phyloP scores from a whole-genome alignment of 2,113 vertebrate species.

The Butorides virescens region DNA sequence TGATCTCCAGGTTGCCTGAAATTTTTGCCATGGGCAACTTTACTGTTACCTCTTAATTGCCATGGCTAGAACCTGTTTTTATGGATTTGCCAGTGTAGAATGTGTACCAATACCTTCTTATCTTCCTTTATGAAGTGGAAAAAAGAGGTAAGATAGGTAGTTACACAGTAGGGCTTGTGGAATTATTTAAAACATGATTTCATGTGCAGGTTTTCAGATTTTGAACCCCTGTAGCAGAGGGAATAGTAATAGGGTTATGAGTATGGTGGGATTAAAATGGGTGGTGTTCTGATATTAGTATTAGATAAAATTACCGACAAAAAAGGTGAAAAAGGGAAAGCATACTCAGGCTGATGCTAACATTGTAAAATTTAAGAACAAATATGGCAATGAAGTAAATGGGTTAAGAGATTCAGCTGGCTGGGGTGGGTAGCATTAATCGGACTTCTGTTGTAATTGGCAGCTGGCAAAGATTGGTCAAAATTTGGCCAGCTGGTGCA shows the following conservation, averaged over 20 bases:
- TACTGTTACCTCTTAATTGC: background rate
- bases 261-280: background rate
- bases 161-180: background rate
- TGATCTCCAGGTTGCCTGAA: background rate
- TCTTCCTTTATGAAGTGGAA: background rate
- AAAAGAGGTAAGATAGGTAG: background rate
- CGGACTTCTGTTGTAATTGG: background rate
- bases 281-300: background rate
- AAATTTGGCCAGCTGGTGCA: background rate
- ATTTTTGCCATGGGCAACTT: background rate
- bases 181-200: background rate
- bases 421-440: background rate
- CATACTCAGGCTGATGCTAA: background rate
- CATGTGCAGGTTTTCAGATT: background rate
- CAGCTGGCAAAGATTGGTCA: background rate
- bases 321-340: background rate
- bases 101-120: background rate
- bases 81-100: background rate
- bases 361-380: background rate
- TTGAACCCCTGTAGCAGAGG: background rate
- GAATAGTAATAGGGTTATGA: background rate
- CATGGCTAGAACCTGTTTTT: background rate
- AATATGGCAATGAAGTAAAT: background rate
- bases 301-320: background rate
- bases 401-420: background rate